Base-by-base conservation (phyloP, 2,113 vertebrate species). In the Oreochromis spilurus region DNA sequence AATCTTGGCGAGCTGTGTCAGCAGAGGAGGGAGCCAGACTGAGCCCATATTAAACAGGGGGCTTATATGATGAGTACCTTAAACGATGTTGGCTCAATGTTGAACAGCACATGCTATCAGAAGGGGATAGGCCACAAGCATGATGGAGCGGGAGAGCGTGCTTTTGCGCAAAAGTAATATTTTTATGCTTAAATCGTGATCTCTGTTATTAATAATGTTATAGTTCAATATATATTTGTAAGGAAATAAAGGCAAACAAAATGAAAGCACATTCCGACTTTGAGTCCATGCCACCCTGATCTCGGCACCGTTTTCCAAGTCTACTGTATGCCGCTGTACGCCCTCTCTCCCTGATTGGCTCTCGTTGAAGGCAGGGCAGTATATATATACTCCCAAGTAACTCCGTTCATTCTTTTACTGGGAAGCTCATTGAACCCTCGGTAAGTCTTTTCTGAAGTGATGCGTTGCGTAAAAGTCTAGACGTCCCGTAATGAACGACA, bases 261-360 rank as follows among this genome's bases (percentile, higher is more conserved):
- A 48, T 65, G 10, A 26, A 31, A n/a, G 21, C 19, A 82, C 77
- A 78, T 60, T 75, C 14, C n/a, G 38, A 29, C 26, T 2, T 24
- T 14, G 60, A 21, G 36, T 62, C 5, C n/a, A 24, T 19, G 26
- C 17, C 31, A 14, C n/a, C 45, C 9, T 60, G 84, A 52, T 62
- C 54, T 90, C 90, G 91, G 82, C 87, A 79, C 54, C 6, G 84
- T 55, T 79, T 65, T 91, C 52, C 45, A 77, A 50, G 29, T 31
- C 6, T 43, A 7, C 67, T 77, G 80, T 52, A 14, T 45, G 34
- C 19, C 53, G 2, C 34, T 26, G 11, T 38, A 85, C 88, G 89
- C 93, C 92, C 93, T 89, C 93, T 38, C 7, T n/a, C 24, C 7
- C 89, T 93, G 94, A 96, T 96, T 96, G 96, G 95, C 72, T 87